Percentiles rank a stretch among this genome's conserved stretches.
These are phyloP conservation scores for Bettongia penicillata DNA, from an alignment of 2,113 vertebrate genomes.

Conservation along the genomic window DNA sequence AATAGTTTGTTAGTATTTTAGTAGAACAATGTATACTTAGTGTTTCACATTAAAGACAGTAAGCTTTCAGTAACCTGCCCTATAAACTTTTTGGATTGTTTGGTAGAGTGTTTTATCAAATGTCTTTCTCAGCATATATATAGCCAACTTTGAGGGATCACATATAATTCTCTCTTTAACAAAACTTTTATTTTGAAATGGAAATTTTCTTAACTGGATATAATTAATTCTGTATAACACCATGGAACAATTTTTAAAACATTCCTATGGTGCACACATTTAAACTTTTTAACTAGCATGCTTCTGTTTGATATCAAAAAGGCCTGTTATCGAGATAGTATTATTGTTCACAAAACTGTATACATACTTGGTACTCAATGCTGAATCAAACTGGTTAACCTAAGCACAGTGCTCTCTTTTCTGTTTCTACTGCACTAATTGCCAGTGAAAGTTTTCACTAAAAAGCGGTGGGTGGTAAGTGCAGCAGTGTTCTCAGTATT, in stretches of 20 bases:
- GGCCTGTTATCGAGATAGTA: conserved; percentile 17
- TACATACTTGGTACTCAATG: conserved; percentile 75
- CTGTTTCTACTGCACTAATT: conserved; percentile 76
- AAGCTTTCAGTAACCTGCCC: conserved; percentile 3
- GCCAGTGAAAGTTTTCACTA: conserved; percentile 49
- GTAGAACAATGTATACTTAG: background rate
- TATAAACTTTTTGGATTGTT: background rate
- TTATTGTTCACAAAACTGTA: background rate
- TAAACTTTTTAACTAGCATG: background rate
- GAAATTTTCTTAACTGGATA: background rate
- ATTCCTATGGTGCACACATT: conserved; percentile 41
- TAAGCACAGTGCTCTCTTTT: conserved; percentile 62
- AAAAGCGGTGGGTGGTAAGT: background rate
- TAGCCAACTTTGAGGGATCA: background rate
- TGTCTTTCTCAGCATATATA: background rate
- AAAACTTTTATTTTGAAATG: conserved; percentile 18
- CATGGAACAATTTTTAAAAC: conserved; percentile 48
- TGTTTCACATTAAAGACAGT: background rate
- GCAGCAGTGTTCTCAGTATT: conserved; percentile 3
- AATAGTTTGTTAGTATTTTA: background rate
- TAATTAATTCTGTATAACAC: background rate
- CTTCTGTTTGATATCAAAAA: background rate
- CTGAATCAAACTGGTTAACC: conserved; percentile 85
- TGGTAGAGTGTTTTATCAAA: background rate
- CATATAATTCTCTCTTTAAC: background rate